A percentile compares a stretch with the other conserved stretches of the same genome.
These are phyloP conservation scores for Catharus minimus DNA, from an alignment of 2,113 vertebrate species.

Conservation along the genomic window DNA sequence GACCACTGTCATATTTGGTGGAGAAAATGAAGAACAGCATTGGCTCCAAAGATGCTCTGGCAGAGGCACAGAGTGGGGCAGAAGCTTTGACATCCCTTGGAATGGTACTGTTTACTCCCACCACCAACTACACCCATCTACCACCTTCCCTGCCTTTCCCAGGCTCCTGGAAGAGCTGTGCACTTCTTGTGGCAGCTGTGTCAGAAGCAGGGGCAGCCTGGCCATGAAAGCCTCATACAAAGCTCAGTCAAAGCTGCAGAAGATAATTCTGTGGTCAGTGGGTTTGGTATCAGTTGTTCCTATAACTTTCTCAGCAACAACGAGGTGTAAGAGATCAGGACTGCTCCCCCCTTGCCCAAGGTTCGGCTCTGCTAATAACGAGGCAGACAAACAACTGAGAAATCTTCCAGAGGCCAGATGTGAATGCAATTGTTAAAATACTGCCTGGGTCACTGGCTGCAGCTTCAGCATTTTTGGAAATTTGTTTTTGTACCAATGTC, in stretches of 20 bases:
- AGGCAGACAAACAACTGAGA: slow-evolving; percentile 32
- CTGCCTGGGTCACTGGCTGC: slow-evolving; percentile 16
- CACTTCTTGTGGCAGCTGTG: neutral
- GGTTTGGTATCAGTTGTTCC: neutral
- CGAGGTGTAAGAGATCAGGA: neutral
- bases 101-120: neutral
- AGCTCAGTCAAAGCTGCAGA: neutral
- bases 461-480: slow-evolving; percentile 29
- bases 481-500: slow-evolving; percentile 39
- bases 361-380: neutral
- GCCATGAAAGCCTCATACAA: neutral
- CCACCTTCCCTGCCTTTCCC: neutral
- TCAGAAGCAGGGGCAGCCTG: neutral
- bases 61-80: neutral
- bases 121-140: neutral
- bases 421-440: slow-evolving; percentile 39
- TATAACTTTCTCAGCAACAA: neutral
- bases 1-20: neutral
- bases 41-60: neutral
- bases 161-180: neutral
- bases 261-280: neutral
- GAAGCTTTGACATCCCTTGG: neutral
- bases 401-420: slow-evolving; percentile 52
- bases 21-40: neutral
- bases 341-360: neutral